Conservation (phyloP, 2,113 vertebrate species). For the Hippocampus comes region DNA sequence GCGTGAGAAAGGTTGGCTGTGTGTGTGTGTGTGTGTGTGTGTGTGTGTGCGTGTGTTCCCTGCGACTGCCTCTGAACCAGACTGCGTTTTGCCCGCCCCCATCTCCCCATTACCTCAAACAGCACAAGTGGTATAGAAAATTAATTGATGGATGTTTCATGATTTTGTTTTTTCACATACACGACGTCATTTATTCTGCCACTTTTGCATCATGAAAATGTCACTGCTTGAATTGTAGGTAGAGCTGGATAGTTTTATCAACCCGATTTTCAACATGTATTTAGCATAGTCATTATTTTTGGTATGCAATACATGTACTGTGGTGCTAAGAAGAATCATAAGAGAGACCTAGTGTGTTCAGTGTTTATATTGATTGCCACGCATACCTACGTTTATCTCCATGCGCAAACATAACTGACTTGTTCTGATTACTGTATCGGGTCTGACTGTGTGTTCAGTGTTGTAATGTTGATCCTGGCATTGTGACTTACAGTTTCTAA, state of each 20-base stretch:
- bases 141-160: neutral
- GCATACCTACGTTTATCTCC: neutral
- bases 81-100: neutral
- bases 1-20: neutral
- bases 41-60: neutral
- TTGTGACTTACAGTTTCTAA: slow-evolving; percentile 1
- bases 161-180: neutral
- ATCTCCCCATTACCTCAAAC: neutral
- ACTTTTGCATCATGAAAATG: neutral
- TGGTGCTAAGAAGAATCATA: neutral
- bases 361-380: neutral
- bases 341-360: neutral
- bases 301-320: neutral
- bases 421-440: neutral
- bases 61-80: neutral
- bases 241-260: neutral
- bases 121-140: neutral
- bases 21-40: neutral
- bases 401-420: neutral
- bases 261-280: neutral
- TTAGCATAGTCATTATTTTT: neutral
- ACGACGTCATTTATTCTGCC: neutral
- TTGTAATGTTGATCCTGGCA: slow-evolving; percentile 1
- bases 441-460: neutral
- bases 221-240: neutral